Conservation (phyloP, 2,888 invertebrate genomes). For the Troilus luridus region DNA sequence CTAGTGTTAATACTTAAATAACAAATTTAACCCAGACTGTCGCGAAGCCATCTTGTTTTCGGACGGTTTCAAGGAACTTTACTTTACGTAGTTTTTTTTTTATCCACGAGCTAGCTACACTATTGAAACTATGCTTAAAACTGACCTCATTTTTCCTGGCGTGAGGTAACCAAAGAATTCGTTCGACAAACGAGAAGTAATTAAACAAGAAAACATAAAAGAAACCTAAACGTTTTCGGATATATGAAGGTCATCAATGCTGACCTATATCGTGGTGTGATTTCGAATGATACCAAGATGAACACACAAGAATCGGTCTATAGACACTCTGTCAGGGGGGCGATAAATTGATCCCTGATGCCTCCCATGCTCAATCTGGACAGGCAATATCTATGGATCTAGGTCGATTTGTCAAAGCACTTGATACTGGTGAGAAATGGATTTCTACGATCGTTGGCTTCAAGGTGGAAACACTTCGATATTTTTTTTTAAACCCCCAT, state of each 20-base stretch:
- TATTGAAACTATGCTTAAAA: no score
- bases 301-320: not conserved
- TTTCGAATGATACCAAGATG: not conserved
- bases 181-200: not conserved
- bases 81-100: no score
- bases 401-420: conserved; percentile 2
- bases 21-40: no score
- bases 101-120: no score
- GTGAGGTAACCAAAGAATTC: no score
- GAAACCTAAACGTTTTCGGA: no score
- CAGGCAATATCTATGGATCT: not conserved
- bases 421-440: not conserved
- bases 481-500: not conserved
- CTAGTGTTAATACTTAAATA: no score
- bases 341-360: not conserved
- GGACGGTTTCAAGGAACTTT: no score
- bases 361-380: not conserved
- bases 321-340: not conserved
- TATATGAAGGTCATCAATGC: no score
- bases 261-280: not conserved
- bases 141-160: no score
- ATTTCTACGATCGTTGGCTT: not conserved
- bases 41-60: no score
- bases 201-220: not conserved
- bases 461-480: not conserved